Base-by-base conservation (phyloP, 2,888 invertebrate genomes). In the Diploptera punctata region DNA sequence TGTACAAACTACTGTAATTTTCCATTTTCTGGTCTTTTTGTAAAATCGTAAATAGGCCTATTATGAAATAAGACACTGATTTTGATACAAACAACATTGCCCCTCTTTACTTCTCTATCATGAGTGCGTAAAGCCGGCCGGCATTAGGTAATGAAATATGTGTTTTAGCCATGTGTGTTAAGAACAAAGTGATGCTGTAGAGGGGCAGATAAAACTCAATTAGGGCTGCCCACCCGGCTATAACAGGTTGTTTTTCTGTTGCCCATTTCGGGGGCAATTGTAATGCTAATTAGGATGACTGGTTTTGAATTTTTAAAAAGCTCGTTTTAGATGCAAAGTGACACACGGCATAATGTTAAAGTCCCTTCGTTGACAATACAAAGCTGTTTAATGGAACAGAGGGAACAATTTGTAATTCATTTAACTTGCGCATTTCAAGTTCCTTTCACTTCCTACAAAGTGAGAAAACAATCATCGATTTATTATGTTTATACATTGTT, bases 241-340 rank as follows among this genome's bases (percentile, higher is more conserved):
- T 69, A 69, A 69, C 69, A 69, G 57, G 60, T 69, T 69, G 69
- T 69, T 69, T 69, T 69, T 31, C 33, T 38, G 69, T 38, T 60
- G 69, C 26, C 69, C 69, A 68, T 54, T 54, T 54, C 26, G 57
- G 43, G 43, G 57, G 18, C 69, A 54, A 57, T 69, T 69, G 69
- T 69, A n/a, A 69, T 69, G 69, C 69, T 57, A 69, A 69, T 44
- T 29, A 65, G 44, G n/a, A 26, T 26, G 44, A 26, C 33, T 31
- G 69, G 69, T 43, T 69, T 69, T 31, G 44, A 69, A 60, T 69
- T 69, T 68, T 69, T 60, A 69, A 69, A 57, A 49, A 19, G 44
- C 18, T n/a, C 16, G n/a, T 38, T 38, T 19, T 33, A 61, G 24
- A 19, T n/a, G 1, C 33, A 38, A 18, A 33, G 61, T 31, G 49